Conservation (phyloP, 2,797 vertebrate genomes). For the Silurus aristotelis region DNA sequence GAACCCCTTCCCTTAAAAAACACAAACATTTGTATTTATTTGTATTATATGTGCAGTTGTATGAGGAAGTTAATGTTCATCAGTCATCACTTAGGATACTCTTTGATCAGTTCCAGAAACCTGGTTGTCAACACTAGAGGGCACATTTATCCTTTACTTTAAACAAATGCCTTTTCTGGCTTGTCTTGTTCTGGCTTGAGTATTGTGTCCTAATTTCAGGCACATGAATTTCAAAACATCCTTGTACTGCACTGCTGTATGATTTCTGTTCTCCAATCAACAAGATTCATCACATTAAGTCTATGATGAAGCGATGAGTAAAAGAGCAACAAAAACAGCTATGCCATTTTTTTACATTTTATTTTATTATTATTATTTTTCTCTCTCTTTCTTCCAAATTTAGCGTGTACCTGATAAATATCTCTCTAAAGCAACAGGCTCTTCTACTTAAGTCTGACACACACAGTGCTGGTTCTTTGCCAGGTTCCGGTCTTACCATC, state of each 20-base stretch:
- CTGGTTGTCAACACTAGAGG: constrained; percentile 36
- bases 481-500: background rate
- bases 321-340: background rate
- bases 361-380: background rate
- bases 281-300: background rate
- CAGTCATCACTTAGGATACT: background rate
- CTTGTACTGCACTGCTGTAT: background rate
- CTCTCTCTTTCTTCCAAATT: background rate
- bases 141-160: constrained; percentile 19
- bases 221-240: background rate
- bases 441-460: background rate
- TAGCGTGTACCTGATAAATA: no score
- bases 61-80: background rate
- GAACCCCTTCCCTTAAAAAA: background rate
- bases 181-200: background rate
- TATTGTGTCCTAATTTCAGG: background rate
- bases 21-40: background rate
- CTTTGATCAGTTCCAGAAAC: background rate
- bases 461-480: background rate
- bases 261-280: background rate
- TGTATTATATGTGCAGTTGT: background rate
- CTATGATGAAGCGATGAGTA: background rate
- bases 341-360: background rate
- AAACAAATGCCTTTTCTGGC: background rate
- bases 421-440: background rate